These are phyloP conservation scores for Folsomia candida DNA, from an alignment of 2,888 invertebrate species.

Conservation along the genomic window DNA sequence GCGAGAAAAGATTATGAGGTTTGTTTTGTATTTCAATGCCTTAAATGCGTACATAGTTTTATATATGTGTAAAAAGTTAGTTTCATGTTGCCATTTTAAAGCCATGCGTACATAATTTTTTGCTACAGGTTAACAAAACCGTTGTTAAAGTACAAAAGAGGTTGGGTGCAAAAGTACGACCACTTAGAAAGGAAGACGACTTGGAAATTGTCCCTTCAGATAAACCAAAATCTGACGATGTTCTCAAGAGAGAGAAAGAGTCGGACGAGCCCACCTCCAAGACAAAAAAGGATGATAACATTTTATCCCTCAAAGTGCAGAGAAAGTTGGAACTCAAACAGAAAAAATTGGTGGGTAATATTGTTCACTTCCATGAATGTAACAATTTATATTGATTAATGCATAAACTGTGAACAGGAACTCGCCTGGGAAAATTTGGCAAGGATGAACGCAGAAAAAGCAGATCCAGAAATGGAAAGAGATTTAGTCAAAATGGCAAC, in stretches of 20 bases:
- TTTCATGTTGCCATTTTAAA: too few relatives aligned
- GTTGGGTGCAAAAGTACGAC: too few relatives aligned
- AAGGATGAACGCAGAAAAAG: constrained; percentile 70
- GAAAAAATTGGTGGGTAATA: constrained; percentile 41
- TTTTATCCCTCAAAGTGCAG: constrained; percentile 32
- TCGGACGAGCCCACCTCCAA: too few relatives aligned
- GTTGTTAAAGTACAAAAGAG: background rate
- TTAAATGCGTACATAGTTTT: background rate
- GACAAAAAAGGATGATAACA: constrained; percentile 16
- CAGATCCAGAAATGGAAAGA: constrained; percentile 73
- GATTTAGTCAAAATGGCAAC: constrained; percentile 79
- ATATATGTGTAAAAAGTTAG: too few relatives aligned
- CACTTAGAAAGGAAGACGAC: constrained; percentile 1
- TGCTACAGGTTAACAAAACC: constrained; percentile 12
- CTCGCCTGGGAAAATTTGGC: constrained; percentile 63
- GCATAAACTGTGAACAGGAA: constrained; percentile 58
- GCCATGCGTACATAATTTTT: too few relatives aligned
- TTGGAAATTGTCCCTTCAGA: constrained; percentile 63
- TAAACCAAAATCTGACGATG: constrained; percentile 21
- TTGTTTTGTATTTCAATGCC: background rate
- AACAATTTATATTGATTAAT: background rate
- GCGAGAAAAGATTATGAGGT: constrained; percentile 53
- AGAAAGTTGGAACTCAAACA: constrained; percentile 42
- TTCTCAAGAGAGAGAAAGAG: too few relatives aligned
- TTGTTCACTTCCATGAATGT: background rate